Percentiles rank a stretch among this genome's conserved stretches.
These are phyloP conservation scores for Troides aeacus DNA, from an alignment of 2,888 invertebrate species.

Conservation along the genomic window DNA sequence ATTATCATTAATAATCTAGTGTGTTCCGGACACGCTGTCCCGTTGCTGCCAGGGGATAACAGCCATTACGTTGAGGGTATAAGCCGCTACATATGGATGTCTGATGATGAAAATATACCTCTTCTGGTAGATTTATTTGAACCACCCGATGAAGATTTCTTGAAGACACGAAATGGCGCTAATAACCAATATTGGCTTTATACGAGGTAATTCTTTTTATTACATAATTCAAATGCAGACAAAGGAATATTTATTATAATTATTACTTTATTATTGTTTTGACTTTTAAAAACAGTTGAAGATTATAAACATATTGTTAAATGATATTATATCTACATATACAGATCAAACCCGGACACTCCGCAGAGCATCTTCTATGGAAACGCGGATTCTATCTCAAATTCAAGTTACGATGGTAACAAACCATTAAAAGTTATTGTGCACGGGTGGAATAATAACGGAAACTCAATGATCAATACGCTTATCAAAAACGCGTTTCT, in stretches of 20 bases:
- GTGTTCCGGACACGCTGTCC: constrained; percentile 48
- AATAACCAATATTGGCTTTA: constrained; percentile 63
- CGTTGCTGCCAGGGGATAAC: constrained; percentile 60
- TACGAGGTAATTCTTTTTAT: constrained; percentile 44
- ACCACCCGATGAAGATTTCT: constrained; percentile 42
- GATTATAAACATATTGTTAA: not conserved
- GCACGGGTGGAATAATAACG: constrained; percentile 51
- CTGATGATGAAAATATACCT: constrained; percentile 59
- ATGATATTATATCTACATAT: constrained; percentile 5
- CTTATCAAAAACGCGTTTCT: constrained; percentile 47
- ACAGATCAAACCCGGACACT: constrained; percentile 41
- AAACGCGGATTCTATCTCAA: constrained; percentile 41
- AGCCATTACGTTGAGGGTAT: constrained; percentile 68
- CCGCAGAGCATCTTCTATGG: constrained; percentile 44
- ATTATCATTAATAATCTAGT: constrained; percentile 39
- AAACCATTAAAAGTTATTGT: constrained; percentile 46
- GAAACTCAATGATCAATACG: constrained; percentile 39
- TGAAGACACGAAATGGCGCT: constrained; percentile 52
- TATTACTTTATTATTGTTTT: not conserved
- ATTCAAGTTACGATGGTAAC: constrained; percentile 44
- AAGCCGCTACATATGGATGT: constrained; percentile 71
- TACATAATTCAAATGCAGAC: not conserved
- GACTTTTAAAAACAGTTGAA: not conserved
- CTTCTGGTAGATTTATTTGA: constrained; percentile 58
- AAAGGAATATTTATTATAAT: not conserved